These are phyloP conservation scores for Sebastes iracundus DNA, from an alignment of 2,797 vertebrate genomes.

Conservation along the genomic window DNA sequence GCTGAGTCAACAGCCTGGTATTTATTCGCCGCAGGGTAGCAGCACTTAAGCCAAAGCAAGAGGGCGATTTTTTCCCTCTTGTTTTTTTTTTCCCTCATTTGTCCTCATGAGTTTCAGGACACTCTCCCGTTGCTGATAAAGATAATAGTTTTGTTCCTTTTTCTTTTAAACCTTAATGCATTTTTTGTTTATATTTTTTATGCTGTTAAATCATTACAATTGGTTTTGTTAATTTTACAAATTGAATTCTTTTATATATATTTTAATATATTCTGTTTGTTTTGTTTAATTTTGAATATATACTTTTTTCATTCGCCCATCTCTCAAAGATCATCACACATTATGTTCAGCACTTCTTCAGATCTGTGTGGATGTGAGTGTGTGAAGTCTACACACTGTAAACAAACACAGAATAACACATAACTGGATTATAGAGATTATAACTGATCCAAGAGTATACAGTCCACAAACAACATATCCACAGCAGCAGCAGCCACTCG, in stretches of 20 bases:
- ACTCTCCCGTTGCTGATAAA: not conserved
- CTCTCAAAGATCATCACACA: not conserved
- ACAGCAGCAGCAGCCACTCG: not conserved
- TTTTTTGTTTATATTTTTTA: not conserved
- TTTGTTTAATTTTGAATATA: not conserved
- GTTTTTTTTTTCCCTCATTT: not conserved
- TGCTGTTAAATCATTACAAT: not conserved
- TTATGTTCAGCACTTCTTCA: not conserved
- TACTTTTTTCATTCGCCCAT: not conserved
- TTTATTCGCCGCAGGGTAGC: slow-evolving; percentile 22
- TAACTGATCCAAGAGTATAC: not conserved
- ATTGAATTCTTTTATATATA: not conserved
- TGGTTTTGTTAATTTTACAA: not conserved
- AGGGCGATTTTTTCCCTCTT: not conserved
- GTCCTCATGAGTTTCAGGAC: not conserved
- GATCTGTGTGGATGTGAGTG: not conserved
- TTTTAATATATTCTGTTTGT: not conserved
- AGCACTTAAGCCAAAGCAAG: not conserved
- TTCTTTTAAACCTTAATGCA: not conserved
- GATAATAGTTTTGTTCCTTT: not conserved
- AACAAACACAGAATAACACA: not conserved
- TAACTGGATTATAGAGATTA: not conserved
- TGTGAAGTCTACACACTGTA: not conserved
- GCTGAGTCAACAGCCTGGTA: slow-evolving; percentile 64
- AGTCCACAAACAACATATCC: not conserved